Base-by-base conservation (phyloP, 2,888 invertebrate species). In the Lasioglossum marginatum region DNA sequence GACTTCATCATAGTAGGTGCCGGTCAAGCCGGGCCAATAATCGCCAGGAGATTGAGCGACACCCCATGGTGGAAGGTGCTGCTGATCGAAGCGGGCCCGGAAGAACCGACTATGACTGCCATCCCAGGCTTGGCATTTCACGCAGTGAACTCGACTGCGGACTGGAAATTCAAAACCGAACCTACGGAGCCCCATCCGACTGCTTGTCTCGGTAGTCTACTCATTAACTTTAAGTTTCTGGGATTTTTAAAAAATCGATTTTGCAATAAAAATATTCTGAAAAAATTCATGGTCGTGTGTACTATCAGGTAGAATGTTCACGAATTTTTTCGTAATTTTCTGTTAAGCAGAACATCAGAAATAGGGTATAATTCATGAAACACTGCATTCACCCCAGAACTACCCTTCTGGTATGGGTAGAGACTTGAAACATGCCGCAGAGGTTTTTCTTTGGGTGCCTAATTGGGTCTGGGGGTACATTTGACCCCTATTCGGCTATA, bases 111-210 rank as follows among this genome's bases (percentile, higher is more conserved):
- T 37, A 92, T 94, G 88, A 95, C 95, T 4, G 92, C 94, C 5
- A 90, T 96, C 68, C 96, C 96, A 1, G 95, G 94, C 14, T 92
- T 95, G 37, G 94, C 95, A 0, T 93, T 94, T 57, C 93, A 93
- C 43, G 94, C 95, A 0, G 84, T 95, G 27, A 94, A 94, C 31
- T 94, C 95, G 16, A 82, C 93, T 14, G 93, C 96, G 31, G 96
- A 96, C 89, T 96, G 96, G 96, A 94, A 95, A 3, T 96, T 95
- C 89, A 94, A 94, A 86, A 96, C 96, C 0, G 96, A 96, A 87
- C 96, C 96, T 0, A 96, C 96, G 31, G 78, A 92, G 45, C 94
- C 95, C 2, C 87, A 94, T 78, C 93, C 95, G 4, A 95, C 95
- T 0, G 95, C 95, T 1, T 95, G 95, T 86, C 87, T 95, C 27